These are phyloP conservation scores for Pterophyllum scalare DNA, from an alignment of 2,113 vertebrate species.

Conservation along the genomic window DNA sequence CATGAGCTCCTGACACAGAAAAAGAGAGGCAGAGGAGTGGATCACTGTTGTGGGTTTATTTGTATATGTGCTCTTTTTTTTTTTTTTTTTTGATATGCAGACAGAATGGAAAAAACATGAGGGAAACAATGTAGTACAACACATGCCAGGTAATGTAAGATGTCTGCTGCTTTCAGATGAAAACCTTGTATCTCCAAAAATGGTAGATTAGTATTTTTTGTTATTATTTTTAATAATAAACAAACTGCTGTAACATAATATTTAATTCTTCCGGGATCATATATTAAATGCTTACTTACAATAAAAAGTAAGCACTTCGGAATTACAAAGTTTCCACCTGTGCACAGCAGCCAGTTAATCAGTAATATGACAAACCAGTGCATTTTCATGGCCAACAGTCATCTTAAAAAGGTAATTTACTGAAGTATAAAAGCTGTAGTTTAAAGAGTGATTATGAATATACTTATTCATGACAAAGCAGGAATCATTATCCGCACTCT, in stretches of 20 bases:
- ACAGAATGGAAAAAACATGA: slow-evolving; percentile 26
- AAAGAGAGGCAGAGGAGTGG: slow-evolving; percentile 66
- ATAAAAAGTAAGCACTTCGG: neutral
- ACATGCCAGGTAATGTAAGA: slow-evolving; percentile 55
- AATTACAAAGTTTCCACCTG: slow-evolving; percentile 34
- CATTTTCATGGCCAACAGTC: slow-evolving; percentile 74
- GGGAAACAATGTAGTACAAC: slow-evolving; percentile 46
- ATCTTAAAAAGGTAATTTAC: slow-evolving; percentile 18
- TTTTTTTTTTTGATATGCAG: slow-evolving; percentile 34
- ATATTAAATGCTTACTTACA: neutral
- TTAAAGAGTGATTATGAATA: slow-evolving; percentile 7
- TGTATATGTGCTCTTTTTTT: slow-evolving; percentile 32
- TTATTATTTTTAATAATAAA: neutral
- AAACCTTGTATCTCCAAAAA: slow-evolving; percentile 7
- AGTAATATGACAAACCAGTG: slow-evolving; percentile 61
- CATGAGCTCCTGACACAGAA: slow-evolving; percentile 74
- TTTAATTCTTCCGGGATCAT: neutral
- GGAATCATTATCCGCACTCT: slow-evolving; percentile 16
- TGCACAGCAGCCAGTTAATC: slow-evolving; percentile 28
- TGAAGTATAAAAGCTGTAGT: slow-evolving; percentile 11
- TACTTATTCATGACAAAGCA: slow-evolving; percentile 19
- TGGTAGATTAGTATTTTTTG: neutral
- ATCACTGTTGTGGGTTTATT: slow-evolving; percentile 71
- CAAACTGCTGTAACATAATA: neutral
- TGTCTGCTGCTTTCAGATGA: slow-evolving; percentile 36